Conservation (phyloP, 2,888 invertebrate species). For the Sarcophaga carnaria region DNA sequence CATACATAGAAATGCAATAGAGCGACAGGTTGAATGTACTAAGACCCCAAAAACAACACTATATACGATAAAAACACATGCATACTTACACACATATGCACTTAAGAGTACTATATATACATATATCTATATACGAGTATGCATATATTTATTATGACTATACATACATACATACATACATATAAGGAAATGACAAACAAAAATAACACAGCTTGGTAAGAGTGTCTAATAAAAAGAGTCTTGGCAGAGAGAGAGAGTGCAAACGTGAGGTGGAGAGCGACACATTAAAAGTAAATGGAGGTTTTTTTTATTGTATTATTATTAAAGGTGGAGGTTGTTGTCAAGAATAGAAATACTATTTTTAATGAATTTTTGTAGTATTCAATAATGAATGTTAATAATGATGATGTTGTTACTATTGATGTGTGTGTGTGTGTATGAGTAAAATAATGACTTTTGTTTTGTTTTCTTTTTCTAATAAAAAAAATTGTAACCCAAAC, state of each 20-base stretch:
- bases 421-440: no score
- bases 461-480: background rate
- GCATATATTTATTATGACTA: no score
- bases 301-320: background rate
- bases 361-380: background rate
- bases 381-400: background rate
- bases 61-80: conserved; percentile 14
- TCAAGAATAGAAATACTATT: conserved; percentile 56
- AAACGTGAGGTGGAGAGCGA: background rate
- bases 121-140: background rate
- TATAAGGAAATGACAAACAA: conserved; percentile 52
- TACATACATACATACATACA: no score
- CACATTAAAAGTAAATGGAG: background rate
- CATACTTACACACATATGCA: no score
- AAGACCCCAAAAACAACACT: conserved; percentile 52
- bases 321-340: conserved; percentile 58
- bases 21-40: conserved; percentile 70
- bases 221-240: background rate
- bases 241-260: conserved; percentile 7
- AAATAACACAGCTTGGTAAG: background rate
- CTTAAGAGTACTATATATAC: background rate
- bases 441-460: conserved; percentile 1
- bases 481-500: background rate
- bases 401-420: background rate
- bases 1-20: conserved; percentile 61